Conservation (phyloP, 2,797 vertebrate genomes). For the Rhadinocentrus ornatus region DNA sequence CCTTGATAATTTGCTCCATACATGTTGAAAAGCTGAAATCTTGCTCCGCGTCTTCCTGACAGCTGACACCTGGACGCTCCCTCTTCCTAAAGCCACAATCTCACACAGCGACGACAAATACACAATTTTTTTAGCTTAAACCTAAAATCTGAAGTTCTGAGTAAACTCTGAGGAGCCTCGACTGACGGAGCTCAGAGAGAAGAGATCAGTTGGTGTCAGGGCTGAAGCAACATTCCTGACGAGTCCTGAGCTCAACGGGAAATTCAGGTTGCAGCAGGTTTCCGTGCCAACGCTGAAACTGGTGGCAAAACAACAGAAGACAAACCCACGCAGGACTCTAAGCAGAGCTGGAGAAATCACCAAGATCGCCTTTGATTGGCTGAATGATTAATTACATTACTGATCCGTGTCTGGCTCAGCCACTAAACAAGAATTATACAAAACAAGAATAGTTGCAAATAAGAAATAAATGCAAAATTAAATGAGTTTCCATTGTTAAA, state of each 20-base stretch:
- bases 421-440: too few relatives aligned
- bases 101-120: neutral
- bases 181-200: neutral
- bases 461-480: too few relatives aligned
- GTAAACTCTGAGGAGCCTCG: neutral
- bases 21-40: slow-evolving; percentile 35
- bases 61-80: slow-evolving; percentile 18
- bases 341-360: too few relatives aligned
- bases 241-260: neutral
- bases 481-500: too few relatives aligned
- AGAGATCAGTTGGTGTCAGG: neutral
- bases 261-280: slow-evolving; percentile 6
- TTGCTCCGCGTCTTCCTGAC: neutral
- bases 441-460: too few relatives aligned
- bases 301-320: neutral
- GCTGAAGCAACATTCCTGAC: neutral
- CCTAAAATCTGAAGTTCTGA: neutral
- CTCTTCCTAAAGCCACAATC: neutral
- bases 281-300: neutral
- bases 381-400: too few relatives aligned
- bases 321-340: too few relatives aligned
- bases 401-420: too few relatives aligned
- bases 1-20: slow-evolving; percentile 9
- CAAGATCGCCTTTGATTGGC: too few relatives aligned
- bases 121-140: neutral